phyloP scores from a whole-genome alignment of 2,888 invertebrate species.

The Epistrophe grossulariae region DNA sequence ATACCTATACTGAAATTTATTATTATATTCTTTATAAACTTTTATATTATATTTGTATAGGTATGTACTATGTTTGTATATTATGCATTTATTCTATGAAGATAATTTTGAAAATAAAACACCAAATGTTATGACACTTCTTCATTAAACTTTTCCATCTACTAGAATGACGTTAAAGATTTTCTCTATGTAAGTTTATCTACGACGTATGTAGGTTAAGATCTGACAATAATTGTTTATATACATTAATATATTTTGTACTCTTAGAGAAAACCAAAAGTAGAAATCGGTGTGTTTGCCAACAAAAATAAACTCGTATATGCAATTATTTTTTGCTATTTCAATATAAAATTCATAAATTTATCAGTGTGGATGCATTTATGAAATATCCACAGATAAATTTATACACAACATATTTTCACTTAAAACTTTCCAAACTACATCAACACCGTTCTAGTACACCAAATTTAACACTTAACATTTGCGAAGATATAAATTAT shows the following conservation, averaged over 20 bases:
- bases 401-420: background rate
- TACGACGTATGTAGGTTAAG: slow-evolving; percentile 29
- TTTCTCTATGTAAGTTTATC: background rate
- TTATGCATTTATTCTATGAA: no score
- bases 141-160: background rate
- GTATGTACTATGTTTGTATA: no score
- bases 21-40: background rate
- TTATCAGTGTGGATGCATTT: background rate
- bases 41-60: background rate
- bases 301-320: slow-evolving; percentile 40
- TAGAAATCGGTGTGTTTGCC: slow-evolving; percentile 22
- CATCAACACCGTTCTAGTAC: background rate
- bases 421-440: background rate
- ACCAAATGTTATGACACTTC: slow-evolving; percentile 23
- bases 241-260: background rate
- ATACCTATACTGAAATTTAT: background rate
- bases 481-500: background rate
- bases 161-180: slow-evolving; percentile 38
- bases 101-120: background rate
- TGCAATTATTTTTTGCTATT: slow-evolving; percentile 42
- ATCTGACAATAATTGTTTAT: background rate
- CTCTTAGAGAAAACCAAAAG: background rate
- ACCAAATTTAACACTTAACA: background rate
- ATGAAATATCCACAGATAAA: slow-evolving; percentile 9
- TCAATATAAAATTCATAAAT: slow-evolving; percentile 38